These are phyloP conservation scores for Drosophila lutescens DNA, from an alignment of 2,888 invertebrate species.

Conservation along the genomic window DNA sequence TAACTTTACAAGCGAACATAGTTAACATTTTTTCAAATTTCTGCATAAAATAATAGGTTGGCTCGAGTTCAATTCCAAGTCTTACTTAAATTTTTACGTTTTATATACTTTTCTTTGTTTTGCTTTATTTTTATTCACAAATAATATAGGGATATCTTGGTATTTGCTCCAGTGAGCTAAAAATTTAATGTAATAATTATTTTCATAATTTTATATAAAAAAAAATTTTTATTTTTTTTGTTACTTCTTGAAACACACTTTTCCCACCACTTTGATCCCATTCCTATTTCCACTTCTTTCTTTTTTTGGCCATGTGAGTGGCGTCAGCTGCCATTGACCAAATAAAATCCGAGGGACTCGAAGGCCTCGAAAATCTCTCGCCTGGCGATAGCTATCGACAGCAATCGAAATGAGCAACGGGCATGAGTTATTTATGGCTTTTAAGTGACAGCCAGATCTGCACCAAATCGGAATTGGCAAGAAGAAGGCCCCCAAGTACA, in stretches of 20 bases:
- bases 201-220: too few relatives aligned
- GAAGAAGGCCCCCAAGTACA: background rate
- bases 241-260: background rate
- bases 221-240: too few relatives aligned
- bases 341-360: constrained; percentile 12
- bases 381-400: constrained; percentile 72
- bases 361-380: constrained; percentile 14
- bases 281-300: background rate
- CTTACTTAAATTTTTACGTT: too few relatives aligned
- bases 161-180: too few relatives aligned
- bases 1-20: too few relatives aligned
- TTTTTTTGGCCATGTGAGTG: constrained; percentile 52
- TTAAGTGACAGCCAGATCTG: constrained; percentile 66
- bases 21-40: too few relatives aligned
- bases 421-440: constrained; percentile 79
- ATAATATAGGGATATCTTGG: too few relatives aligned
- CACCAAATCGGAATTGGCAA: constrained; percentile 20
- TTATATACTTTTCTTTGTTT: too few relatives aligned
- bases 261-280: background rate
- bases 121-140: too few relatives aligned
- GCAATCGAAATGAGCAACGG: constrained; percentile 63
- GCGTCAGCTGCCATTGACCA: constrained; percentile 66
- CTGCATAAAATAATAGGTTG: too few relatives aligned
- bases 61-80: too few relatives aligned
- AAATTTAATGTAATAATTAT: too few relatives aligned